A percentile compares a stretch with the other conserved stretches of the same genome.
Conservation (phyloP, 2,888 invertebrate genomes). For the Spialia ferax region DNA sequence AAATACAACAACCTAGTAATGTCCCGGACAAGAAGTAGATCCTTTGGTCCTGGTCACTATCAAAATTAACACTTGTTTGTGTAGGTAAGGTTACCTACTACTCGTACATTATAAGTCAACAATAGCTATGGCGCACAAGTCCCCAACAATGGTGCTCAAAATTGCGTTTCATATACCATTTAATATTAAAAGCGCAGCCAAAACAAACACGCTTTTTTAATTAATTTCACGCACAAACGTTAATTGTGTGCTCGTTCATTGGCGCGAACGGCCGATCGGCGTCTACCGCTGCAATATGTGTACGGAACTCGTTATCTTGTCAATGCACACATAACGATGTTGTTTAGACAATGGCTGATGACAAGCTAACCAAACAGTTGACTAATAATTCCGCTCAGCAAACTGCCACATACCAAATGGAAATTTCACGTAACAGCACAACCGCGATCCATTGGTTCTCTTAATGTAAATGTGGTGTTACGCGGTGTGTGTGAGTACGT, state of each 20-base stretch:
- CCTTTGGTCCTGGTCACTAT: too few relatives aligned
- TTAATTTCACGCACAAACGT: conserved; percentile 27
- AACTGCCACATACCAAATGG: conserved; percentile 70
- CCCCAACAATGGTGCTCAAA: not conserved
- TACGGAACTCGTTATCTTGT: conserved; percentile 60
- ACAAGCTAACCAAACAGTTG: conserved; percentile 66
- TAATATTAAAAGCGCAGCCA: not conserved
- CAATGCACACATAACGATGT: conserved; percentile 60
- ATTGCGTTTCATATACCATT: not conserved
- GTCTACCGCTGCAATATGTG: conserved; percentile 48
- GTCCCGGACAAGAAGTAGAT: too few relatives aligned
- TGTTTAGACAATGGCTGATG: conserved; percentile 59
- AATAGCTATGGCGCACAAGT: not conserved
- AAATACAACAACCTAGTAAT: too few relatives aligned
- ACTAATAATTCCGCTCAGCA: conserved; percentile 69
- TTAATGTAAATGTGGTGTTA: conserved; percentile 70
- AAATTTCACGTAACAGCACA: conserved; percentile 65
- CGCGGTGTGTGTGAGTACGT: conserved; percentile 51
- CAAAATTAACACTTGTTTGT: too few relatives aligned
- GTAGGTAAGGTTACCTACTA: too few relatives aligned
- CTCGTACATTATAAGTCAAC: not conserved
- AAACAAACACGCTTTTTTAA: conserved; percentile 18
- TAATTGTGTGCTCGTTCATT: conserved; percentile 27
- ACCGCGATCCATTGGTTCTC: conserved; percentile 61
- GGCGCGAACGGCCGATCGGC: conserved; percentile 34